Evolutionary conservation across 2,888 invertebrate species (phyloP), one percentile per base, ranked within the genome.

Genomic region (Drosophila testacea): DNA sequence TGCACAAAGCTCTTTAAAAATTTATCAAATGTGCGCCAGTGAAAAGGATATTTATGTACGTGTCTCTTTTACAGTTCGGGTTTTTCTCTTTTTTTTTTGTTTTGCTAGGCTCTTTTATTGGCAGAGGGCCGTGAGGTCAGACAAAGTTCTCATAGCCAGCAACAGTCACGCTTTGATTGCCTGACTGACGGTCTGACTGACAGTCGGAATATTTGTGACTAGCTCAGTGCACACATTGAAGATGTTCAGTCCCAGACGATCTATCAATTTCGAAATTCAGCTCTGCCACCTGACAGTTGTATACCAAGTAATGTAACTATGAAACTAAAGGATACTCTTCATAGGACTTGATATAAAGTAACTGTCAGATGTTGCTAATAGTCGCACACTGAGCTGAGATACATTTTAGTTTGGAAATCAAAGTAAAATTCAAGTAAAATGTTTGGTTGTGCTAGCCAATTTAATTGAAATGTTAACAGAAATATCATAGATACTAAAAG

Each of bases 121-220:
- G 56, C 47, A 22, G 16, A 28, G 30, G 46, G 61, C 64, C 68
- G 69, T 77, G 69, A 63, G 86, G 65, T 69, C 67, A 69, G 32
- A 22, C 48, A 60, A 61, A 73, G 79, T 76, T 76, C 74, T 65
- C 61, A 48, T 39, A 32, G 74, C 32, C 27, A 39, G 74, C 69
- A 55, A 55, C 42, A 78, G 82, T 81, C 79, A 79, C 79, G 79
- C 75, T 79, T 79, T 71, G 79, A 81, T 81, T 79, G 75, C 71
- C 52, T 42, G 5, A 44, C 66, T 48, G 51, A 34, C 52, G 42
- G 51, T 36, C 47, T 39, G 51, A 30, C 60, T 60, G 79, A 38
- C 44, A 32, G 51, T 44, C 30, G n/a, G 30, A 34, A 54, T 65
- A 36, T 64, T 69, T 69, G 79, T 51, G 69, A 62, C 59, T 78